These are phyloP conservation scores for Karalla daura DNA, from an alignment of 2,797 vertebrate genomes.

Conservation along the genomic window DNA sequence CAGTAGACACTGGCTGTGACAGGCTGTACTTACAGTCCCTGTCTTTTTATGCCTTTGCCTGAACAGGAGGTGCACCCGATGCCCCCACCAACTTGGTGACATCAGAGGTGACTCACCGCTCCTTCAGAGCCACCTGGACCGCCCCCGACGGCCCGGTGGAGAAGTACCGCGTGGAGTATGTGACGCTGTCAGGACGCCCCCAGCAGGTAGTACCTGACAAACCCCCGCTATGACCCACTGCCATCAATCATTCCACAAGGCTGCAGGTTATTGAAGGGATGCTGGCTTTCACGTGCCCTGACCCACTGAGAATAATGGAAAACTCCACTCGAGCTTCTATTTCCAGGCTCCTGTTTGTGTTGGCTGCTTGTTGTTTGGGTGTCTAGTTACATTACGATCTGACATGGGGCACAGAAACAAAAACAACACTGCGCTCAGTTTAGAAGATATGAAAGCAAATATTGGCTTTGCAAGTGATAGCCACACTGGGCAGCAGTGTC, in stretches of 20 bases:
- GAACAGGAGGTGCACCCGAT: slow-evolving; percentile 81
- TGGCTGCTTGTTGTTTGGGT: slow-evolving; percentile 43
- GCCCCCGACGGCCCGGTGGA: slow-evolving; percentile 91
- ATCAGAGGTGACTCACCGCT: slow-evolving; percentile 92
- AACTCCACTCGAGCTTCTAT: slow-evolving; percentile 34
- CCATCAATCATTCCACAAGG: not conserved
- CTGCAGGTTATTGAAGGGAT: not conserved
- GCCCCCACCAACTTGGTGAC: slow-evolving; percentile 91
- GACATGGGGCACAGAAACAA: slow-evolving; percentile 49
- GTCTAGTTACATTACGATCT: slow-evolving; percentile 52
- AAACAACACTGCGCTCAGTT: slow-evolving; percentile 53
- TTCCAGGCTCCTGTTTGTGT: slow-evolving; percentile 61
- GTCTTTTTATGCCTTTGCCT: not conserved
- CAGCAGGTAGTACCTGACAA: slow-evolving; percentile 84
- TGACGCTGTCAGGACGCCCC: slow-evolving; percentile 85
- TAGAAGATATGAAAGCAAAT: slow-evolving; percentile 56
- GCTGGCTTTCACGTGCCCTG: slow-evolving; percentile 18
- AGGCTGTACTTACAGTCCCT: not conserved
- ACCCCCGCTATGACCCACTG: not conserved
- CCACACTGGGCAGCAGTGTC: slow-evolving; percentile 21
- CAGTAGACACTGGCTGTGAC: not conserved
- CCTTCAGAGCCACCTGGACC: slow-evolving; percentile 93
- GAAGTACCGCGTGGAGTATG: slow-evolving; percentile 93
- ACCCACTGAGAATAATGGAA: slow-evolving; percentile 41
- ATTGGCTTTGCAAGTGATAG: slow-evolving; percentile 33